Conservation (phyloP, 2,888 invertebrate genomes). For the Cephus rjabovi region DNA sequence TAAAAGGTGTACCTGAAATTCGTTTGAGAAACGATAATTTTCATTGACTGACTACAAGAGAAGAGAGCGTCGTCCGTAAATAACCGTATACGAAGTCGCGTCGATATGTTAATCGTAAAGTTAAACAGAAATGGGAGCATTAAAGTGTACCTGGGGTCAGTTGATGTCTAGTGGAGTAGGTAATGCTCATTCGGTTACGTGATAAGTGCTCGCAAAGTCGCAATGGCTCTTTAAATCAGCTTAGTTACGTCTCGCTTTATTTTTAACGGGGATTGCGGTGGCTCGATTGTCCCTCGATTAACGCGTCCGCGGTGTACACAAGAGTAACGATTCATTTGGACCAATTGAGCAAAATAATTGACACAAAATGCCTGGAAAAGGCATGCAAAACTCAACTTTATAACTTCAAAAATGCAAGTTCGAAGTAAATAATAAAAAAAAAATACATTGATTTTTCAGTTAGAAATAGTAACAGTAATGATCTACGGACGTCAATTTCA, state of each 20-base stretch:
- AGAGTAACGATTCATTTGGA: no score
- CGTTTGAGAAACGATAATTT: slow-evolving; percentile 29
- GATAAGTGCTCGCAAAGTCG: slow-evolving; percentile 49
- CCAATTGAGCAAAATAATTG: no score
- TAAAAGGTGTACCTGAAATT: slow-evolving; percentile 22
- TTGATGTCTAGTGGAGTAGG: slow-evolving; percentile 39
- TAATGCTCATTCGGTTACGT: slow-evolving; percentile 47
- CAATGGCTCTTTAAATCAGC: slow-evolving; percentile 49
- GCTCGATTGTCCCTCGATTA: no score
- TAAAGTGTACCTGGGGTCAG: slow-evolving; percentile 42
- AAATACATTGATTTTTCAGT: no score
- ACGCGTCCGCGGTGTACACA: no score
- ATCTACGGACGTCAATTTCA: no score
- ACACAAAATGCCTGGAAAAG: no score
- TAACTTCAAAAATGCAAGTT: no score
- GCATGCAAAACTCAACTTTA: no score
- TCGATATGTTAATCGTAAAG: slow-evolving; percentile 57
- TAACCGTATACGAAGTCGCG: slow-evolving; percentile 50
- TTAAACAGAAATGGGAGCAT: slow-evolving; percentile 58
- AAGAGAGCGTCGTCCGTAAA: slow-evolving; percentile 20
- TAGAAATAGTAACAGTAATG: no score
- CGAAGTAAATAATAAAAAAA: no score
- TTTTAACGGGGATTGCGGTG: slow-evolving; percentile 18
- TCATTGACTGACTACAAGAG: slow-evolving; percentile 25
- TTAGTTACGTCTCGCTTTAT: slow-evolving; percentile 35